Base-by-base conservation (phyloP, 1,140 invertebrate species). In the Plectus sambesii region DNA sequence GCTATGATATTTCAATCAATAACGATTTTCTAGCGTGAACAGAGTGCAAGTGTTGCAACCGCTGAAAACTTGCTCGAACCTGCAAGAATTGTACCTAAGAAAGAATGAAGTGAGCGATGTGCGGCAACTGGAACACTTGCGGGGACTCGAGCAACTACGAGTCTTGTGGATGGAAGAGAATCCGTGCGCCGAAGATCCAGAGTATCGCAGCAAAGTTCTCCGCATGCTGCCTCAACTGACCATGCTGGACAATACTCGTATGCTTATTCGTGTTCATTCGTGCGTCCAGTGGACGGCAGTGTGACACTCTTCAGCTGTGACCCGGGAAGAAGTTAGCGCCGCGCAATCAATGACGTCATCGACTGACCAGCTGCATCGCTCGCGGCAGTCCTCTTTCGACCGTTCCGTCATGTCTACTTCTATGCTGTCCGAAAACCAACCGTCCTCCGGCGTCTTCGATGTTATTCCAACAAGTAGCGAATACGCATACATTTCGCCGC, bases 91-190 rank as follows among this genome's bases (percentile, higher is more conserved):
- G 12, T 59, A 59, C 37, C 36, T 59, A n/a, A 17, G 57, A 15
- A 58, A 58, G 33, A 59, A 59, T 30, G 24, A 50, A 30, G 36
- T 59, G 2, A 48, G 55, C 39, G 42, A 48, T 19, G 25, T 59
- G 3, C 25, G 40, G 27, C 55, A 59, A 29, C 19, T 59, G 22
- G 47, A 58, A 24, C 38, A 55, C 46, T 44, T 59, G 8, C 50
- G 50, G 23, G 52, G 47, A 15, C 19, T 58, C 6, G 33, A 42
- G 23, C 50, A 49, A 22, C 38, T 59, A 26, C 35, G 47, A 45
- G 47, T 50, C 8, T 41, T 59, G 17, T 54, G 57, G 57, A 59
- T 59, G 19, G 57, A 59, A 20, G 57, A 59, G 20, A 59, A 59
- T 48, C 57, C 57, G n/a, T 59, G 55, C 26, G 51, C 52, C 17